These are phyloP conservation scores for Seriola dumerili DNA, from an alignment of 2,113 vertebrate genomes.

Conservation along the genomic window DNA sequence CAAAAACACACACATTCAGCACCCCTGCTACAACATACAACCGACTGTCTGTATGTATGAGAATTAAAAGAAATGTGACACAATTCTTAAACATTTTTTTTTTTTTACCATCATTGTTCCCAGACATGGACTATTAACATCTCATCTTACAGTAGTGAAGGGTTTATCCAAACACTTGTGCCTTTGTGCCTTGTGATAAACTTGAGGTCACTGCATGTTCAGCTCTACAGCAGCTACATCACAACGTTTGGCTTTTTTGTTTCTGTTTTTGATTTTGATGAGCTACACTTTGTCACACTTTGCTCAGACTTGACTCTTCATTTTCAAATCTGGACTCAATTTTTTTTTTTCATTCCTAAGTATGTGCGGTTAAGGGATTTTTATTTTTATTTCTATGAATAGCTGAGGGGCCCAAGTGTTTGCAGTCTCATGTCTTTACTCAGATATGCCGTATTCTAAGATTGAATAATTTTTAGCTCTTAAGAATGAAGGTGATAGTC, in stretches of 20 bases:
- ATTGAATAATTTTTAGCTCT: constrained; percentile 21
- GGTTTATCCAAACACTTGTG: constrained; percentile 70
- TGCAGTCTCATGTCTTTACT: constrained; percentile 68
- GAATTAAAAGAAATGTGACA: constrained; percentile 53
- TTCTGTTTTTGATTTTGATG: constrained; percentile 39
- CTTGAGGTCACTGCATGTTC: constrained; percentile 52
- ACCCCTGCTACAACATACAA: constrained; percentile 20
- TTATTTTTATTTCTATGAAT: constrained; percentile 41
- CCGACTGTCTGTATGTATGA: constrained; percentile 36
- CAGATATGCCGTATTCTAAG: constrained; percentile 42
- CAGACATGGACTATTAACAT: constrained; percentile 60
- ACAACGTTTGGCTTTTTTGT: constrained; percentile 23
- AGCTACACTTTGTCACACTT: constrained; percentile 19
- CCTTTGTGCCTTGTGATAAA: constrained; percentile 73
- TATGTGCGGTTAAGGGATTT: constrained; percentile 42
- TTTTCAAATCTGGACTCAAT: constrained; percentile 38
- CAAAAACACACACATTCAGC: constrained; percentile 13
- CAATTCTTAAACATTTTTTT: constrained; percentile 16
- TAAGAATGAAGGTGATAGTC: constrained; percentile 7
- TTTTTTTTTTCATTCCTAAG: not conserved
- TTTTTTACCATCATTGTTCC: constrained; percentile 35
- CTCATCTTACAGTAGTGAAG: constrained; percentile 49
- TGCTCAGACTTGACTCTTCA: constrained; percentile 32
- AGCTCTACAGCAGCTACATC: constrained; percentile 45
- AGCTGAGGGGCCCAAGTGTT: constrained; percentile 41